phyloP scores from a whole-genome alignment of 53 echinoderm and acorn worm genomes.

The Holothuria leucospilota region DNA sequence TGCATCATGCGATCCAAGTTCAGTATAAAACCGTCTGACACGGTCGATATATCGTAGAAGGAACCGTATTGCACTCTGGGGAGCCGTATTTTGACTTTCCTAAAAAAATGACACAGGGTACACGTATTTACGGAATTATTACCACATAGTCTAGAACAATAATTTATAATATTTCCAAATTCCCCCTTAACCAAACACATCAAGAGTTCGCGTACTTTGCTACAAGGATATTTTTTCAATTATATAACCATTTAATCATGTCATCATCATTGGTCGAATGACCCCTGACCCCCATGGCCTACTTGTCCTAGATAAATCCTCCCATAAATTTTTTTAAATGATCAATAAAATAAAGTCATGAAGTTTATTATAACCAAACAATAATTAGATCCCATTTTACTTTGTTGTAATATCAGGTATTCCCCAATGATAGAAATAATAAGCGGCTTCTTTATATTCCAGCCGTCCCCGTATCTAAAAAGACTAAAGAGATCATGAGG shows the following conservation, averaged over 20 bases:
- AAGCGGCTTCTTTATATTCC: slow-evolving; percentile 26
- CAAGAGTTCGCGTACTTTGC: slow-evolving; percentile 4
- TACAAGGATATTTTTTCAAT: not conserved
- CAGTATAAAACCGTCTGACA: too few species aligned
- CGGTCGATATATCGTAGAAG: too few species aligned
- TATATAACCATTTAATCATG: not conserved
- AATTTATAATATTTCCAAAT: too few species aligned
- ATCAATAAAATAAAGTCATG: slow-evolving; percentile 14
- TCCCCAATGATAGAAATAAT: slow-evolving; percentile 30
- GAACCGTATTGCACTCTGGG: too few species aligned
- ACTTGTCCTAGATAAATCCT: slow-evolving; percentile 34
- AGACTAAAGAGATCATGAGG: not conserved
- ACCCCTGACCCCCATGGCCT: slow-evolving; percentile 23
- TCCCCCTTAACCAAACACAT: too few species aligned
- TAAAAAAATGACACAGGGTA: too few species aligned
- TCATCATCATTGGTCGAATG: slow-evolving; percentile 25
- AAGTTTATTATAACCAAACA: slow-evolving; percentile 18
- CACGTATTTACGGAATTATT: too few species aligned
- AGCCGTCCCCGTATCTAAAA: not conserved
- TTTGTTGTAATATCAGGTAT: slow-evolving; percentile 17
- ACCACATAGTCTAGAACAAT: too few species aligned
- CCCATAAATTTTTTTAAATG: slow-evolving; percentile 31
- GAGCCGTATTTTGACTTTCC: too few species aligned
- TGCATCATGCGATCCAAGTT: too few species aligned
- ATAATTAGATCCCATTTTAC: slow-evolving; percentile 37